A percentile compares a stretch with the other conserved stretches of the same genome.
Conservation (phyloP, 2,888 invertebrate genomes). For the Tholera decimalis region DNA sequence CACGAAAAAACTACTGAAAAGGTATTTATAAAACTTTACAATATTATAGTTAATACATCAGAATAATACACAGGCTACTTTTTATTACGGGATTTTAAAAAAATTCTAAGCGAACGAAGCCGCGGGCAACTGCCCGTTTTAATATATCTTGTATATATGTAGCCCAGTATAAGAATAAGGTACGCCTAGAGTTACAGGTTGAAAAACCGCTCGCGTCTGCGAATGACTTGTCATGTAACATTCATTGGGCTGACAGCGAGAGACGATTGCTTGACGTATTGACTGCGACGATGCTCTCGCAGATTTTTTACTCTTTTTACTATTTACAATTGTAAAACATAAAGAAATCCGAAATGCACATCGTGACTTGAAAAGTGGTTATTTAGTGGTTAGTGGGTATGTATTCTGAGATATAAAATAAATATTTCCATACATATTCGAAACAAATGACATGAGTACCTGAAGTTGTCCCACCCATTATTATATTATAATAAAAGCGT, state of each 20-base stretch:
- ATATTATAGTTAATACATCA: no score
- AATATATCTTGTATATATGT: slow-evolving; percentile 15
- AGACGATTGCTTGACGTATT: slow-evolving; percentile 52
- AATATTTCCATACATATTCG: slow-evolving; percentile 34
- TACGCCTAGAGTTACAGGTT: slow-evolving; percentile 43
- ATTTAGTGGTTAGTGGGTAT: not conserved
- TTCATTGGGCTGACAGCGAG: slow-evolving; percentile 59
- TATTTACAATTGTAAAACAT: slow-evolving; percentile 30
- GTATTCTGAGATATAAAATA: no score
- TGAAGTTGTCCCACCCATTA: slow-evolving; percentile 19
- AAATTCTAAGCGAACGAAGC: no score
- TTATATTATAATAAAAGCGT: slow-evolving; percentile 37
- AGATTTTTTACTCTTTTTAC: slow-evolving; percentile 33
- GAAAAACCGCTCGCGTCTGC: slow-evolving; percentile 57
- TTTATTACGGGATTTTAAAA: no score
- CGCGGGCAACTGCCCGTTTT: no score
- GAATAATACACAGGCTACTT: no score
- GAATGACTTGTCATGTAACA: slow-evolving; percentile 60
- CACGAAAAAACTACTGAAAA: no score
- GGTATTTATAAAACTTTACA: no score
- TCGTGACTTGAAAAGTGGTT: not conserved
- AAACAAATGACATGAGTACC: slow-evolving; percentile 39
- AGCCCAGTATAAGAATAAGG: slow-evolving; percentile 22
- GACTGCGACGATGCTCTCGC: slow-evolving; percentile 34
- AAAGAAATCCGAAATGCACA: not conserved